These are phyloP conservation scores for Onthophagus taurus DNA, from an alignment of 1,140 invertebrate species.

Conservation along the genomic window DNA sequence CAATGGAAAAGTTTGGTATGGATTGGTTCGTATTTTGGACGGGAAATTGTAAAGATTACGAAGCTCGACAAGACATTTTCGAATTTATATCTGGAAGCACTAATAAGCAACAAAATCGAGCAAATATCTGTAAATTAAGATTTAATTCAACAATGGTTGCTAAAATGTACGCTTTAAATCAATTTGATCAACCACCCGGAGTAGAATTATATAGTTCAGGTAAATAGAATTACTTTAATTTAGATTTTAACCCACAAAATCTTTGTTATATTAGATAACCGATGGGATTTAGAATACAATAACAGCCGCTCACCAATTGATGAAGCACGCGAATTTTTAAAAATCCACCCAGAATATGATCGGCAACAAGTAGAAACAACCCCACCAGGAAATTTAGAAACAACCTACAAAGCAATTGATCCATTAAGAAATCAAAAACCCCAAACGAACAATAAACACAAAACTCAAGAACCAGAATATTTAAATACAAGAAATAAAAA, in stretches of 20 bases:
- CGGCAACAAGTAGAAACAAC: neutral
- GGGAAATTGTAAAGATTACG: slow-evolving; percentile 48
- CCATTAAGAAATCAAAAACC: slow-evolving; percentile 6
- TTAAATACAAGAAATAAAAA: neutral
- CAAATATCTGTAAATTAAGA: slow-evolving; percentile 62
- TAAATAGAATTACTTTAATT: slow-evolving; percentile 26
- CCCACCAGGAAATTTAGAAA: neutral
- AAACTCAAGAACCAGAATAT: slow-evolving; percentile 13
- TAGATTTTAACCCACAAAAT: neutral
- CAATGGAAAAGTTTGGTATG: slow-evolving; percentile 53
- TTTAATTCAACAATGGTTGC: slow-evolving; percentile 59
- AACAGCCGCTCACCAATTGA: slow-evolving; percentile 37
- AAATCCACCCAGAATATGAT: slow-evolving; percentile 22
- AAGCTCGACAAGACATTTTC: slow-evolving; percentile 18
- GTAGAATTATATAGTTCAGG: slow-evolving; percentile 56
- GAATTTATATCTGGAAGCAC: slow-evolving; percentile 41
- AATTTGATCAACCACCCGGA: slow-evolving; percentile 60
- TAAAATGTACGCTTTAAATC: slow-evolving; percentile 59
- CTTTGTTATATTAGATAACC: slow-evolving; percentile 25
- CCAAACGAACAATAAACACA: slow-evolving; percentile 17
- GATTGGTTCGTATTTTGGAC: slow-evolving; percentile 71
- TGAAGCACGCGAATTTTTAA: slow-evolving; percentile 36
- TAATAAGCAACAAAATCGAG: slow-evolving; percentile 50
- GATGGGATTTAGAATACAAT: slow-evolving; percentile 39
- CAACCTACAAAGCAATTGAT: neutral